Evolutionary conservation across 2,888 invertebrate genomes (phyloP), one percentile per base, ranked within the genome.

Genomic region (Drosophila conformis): DNA sequence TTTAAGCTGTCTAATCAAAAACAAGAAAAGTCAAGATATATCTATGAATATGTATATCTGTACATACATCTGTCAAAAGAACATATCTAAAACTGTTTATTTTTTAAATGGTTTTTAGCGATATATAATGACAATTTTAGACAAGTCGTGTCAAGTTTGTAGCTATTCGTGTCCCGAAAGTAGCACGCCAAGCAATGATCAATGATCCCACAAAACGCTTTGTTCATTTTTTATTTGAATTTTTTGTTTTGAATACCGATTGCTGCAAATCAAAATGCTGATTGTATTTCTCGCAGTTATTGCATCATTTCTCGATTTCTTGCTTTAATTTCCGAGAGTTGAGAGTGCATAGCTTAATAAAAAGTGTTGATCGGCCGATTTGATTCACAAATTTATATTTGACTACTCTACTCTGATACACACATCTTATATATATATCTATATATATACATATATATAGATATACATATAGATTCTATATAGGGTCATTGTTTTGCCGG

Each of bases 401-500:
- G 58, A 18, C 21, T 40, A 42, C 49, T 52, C n/a, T 38, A 36
- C 48, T 46, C 15, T 29, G 18, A 46, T 65, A 53, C 52, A 52
- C 46, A 64, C 56, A 46, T 29, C 56, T 66, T 73, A 25, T 78
- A 67, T 46, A 36, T 53, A 3, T 63, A 31, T 49, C 7, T 21
- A 48, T 21, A 21, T 70, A 66, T 70, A 25, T 74, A 66, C 51
- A 33, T 52, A 29, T n/a, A n/a, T n/a, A 6, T n/a, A 11, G 2
- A 21, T 15, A 36, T 25, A 35, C 13, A 27, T 61, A 75, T 87
- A 83, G 82, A 76, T 73, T 83, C 72, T 84, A 84, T 84, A 85
- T 74, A 84, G 84, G 88, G 89, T 90, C 90, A 87, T 85, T 83
- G 90, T 60, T 69, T 83, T 70, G 73, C 60, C 77, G 83, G 80